phyloP scores from a whole-genome alignment of 2,113 vertebrate species.

The Hippocampus comes region DNA sequence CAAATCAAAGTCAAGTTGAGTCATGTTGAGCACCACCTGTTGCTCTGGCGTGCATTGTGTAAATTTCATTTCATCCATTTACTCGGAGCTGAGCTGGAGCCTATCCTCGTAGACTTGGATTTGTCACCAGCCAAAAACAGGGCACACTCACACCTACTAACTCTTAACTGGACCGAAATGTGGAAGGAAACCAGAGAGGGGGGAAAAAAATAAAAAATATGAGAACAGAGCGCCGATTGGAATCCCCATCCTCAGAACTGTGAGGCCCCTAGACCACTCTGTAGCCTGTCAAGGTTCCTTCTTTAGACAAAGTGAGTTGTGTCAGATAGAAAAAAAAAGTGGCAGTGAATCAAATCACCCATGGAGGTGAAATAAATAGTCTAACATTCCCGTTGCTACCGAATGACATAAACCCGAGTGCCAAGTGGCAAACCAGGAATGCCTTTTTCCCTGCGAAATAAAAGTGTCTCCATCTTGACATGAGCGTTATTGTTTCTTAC shows the following conservation, averaged over 20 bases:
- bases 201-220: too few relatives aligned
- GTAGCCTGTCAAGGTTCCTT: not conserved
- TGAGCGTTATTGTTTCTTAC: conserved; percentile 63
- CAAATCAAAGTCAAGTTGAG: too few relatives aligned
- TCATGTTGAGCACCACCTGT: too few relatives aligned
- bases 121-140: too few relatives aligned
- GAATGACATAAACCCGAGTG: conserved; percentile 47
- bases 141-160: too few relatives aligned
- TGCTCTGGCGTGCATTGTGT: too few relatives aligned
- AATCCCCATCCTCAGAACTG: not conserved
- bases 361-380: conserved; percentile 25
- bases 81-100: too few relatives aligned
- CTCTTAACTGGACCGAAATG: too few relatives aligned
- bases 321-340: conserved; percentile 4
- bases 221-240: not conserved
- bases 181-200: too few relatives aligned
- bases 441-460: conserved; percentile 50
- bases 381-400: conserved; percentile 25
- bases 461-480: conserved; percentile 47
- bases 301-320: conserved; percentile 15
- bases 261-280: not conserved
- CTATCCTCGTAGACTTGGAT: too few relatives aligned
- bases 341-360: conserved; percentile 23
- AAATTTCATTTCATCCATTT: too few relatives aligned
- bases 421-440: conserved; percentile 55